Conservation (phyloP, 2,888 invertebrate species). For the Brachypalpus laphriformis region DNA sequence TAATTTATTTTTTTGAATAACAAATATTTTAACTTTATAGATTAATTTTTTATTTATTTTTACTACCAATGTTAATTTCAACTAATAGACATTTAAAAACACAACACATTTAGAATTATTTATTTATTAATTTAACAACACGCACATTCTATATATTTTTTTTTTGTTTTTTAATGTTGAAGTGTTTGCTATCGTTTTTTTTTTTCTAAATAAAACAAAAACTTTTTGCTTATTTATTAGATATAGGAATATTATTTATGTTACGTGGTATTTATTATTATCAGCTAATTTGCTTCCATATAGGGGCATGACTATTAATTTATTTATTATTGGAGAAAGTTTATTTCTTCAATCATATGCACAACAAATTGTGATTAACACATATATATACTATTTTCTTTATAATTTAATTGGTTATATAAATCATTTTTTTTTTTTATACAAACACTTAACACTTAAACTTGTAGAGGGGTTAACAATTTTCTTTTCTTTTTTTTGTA, state of each 20-base stretch:
- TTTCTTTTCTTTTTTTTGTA: constrained; percentile 4
- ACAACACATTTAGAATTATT: constrained; percentile 56
- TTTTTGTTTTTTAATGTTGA: constrained; percentile 19
- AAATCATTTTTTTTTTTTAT: constrained; percentile 24
- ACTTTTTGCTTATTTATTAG: neutral
- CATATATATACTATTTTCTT: constrained; percentile 8
- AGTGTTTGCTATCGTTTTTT: constrained; percentile 13
- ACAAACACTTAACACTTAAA: constrained; percentile 59
- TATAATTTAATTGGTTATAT: constrained; percentile 24
- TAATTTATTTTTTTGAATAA: neutral
- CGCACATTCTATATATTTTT: constrained; percentile 27
- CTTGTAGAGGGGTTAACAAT: constrained; percentile 16
- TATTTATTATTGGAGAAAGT: constrained; percentile 6
- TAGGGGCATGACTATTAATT: constrained; percentile 16
- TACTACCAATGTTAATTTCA: constrained; percentile 20
- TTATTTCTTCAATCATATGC: constrained; percentile 14
- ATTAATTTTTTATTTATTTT: constrained; percentile 20
- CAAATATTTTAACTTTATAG: neutral
- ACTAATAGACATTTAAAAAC: constrained; percentile 64
- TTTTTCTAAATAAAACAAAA: neutral
- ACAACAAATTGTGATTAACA: constrained; percentile 37
- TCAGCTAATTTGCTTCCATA: constrained; percentile 19
- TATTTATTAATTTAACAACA: constrained; percentile 52
- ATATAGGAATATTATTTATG: constrained; percentile 12
- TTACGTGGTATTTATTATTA: constrained; percentile 14